phyloP scores from a whole-genome alignment of 1,140 invertebrate genomes.

The Pogonomyrmex californicus region DNA sequence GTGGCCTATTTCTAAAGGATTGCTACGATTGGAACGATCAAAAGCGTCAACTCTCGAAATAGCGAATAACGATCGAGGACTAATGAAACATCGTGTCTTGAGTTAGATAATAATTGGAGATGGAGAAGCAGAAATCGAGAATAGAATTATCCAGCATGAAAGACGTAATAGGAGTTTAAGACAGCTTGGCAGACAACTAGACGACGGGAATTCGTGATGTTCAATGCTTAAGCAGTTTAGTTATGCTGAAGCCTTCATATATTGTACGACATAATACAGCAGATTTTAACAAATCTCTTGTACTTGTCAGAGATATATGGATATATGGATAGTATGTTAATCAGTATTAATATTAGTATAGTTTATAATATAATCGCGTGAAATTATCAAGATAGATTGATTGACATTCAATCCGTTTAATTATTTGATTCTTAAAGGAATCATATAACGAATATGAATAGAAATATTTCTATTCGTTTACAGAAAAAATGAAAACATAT shows the following conservation, averaged over 20 bases:
- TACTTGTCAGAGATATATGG: constrained; percentile 10
- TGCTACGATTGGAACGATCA: neutral
- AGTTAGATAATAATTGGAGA: constrained; percentile 24
- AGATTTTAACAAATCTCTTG: constrained; percentile 14
- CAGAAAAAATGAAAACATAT: neutral
- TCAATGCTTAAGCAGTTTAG: constrained; percentile 42
- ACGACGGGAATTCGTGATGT: constrained; percentile 22
- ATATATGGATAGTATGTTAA: neutral
- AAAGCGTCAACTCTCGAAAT: neutral
- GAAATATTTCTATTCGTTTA: constrained; percentile 1
- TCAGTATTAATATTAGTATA: neutral
- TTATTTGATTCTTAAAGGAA: neutral
- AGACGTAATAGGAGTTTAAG: constrained; percentile 50
- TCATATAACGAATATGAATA: neutral
- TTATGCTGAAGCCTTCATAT: constrained; percentile 38
- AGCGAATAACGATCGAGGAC: neutral
- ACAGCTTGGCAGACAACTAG: constrained; percentile 40
- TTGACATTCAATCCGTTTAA: neutral
- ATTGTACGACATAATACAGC: constrained; percentile 22
- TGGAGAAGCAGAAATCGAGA: constrained; percentile 21
- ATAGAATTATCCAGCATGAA: constrained; percentile 49
- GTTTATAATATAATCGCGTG: neutral
- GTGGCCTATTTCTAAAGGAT: neutral
- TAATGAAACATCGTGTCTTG: neutral
- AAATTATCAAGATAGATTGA: constrained; percentile 20